Evolutionary conservation across 2,888 invertebrate species (phyloP).

Genomic region (Morpho deidamia): DNA sequence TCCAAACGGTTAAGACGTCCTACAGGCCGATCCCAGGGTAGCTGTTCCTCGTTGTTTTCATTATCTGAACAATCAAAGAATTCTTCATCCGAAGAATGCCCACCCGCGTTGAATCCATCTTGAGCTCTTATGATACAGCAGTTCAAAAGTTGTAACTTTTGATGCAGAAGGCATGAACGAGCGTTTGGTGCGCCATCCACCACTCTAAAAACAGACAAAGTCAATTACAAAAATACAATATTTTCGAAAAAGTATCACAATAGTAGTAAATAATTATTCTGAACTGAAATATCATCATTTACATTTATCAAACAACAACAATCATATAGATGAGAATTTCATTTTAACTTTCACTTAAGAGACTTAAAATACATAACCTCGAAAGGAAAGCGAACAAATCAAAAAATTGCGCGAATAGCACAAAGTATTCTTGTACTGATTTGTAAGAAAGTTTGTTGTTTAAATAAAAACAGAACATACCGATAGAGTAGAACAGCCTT

Average conservation of each 20-base stretch:
- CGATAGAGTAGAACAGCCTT: not conserved
- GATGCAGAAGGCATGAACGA: slow-evolving; percentile 93
- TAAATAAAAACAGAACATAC: not conserved
- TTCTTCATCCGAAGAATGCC: slow-evolving; percentile 79
- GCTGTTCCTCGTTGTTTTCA: slow-evolving; percentile 70
- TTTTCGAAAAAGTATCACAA: not conserved
- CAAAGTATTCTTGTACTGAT: slow-evolving; percentile 38
- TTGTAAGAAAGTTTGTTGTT: slow-evolving; percentile 37
- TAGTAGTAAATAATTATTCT: too few relatives aligned
- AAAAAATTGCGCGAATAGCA: slow-evolving; percentile 40
- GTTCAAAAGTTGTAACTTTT: slow-evolving; percentile 94
- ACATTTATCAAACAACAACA: slow-evolving; percentile 19
- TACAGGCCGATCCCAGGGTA: slow-evolving; percentile 56
- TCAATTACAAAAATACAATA: not conserved
- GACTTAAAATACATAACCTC: slow-evolving; percentile 49
- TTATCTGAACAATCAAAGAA: slow-evolving; percentile 88
- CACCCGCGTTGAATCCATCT: slow-evolving; percentile 63
- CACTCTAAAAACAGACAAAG: slow-evolving; percentile 75
- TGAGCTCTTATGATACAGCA: slow-evolving; percentile 83
- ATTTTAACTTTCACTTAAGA: slow-evolving; percentile 60
- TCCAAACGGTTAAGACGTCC: slow-evolving; percentile 57
- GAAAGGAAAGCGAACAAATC: slow-evolving; percentile 64
- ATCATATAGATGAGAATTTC: slow-evolving; percentile 44
- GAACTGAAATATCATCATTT: not conserved
- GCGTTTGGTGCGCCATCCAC: slow-evolving; percentile 91